Evolutionary conservation across 1,140 invertebrate species (phyloP), one percentile per base, ranked within the genome.

Genomic region (Reticulitermes speratus): DNA sequence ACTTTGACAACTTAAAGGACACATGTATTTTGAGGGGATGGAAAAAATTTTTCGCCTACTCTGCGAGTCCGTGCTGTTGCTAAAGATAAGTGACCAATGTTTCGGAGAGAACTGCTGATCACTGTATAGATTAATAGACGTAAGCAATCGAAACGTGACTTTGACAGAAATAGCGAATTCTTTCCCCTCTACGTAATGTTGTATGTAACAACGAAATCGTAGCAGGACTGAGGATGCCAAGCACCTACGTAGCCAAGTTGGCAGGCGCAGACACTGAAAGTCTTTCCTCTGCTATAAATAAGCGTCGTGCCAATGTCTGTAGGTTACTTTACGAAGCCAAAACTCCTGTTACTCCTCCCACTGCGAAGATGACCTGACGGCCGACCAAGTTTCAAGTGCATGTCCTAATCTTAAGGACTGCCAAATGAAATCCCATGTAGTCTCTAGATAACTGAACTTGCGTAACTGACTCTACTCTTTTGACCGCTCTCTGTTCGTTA

Each of bases 161-260:
- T 25, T 75, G 65, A 75, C 65, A 75, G 65, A 75, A 75, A 30
- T 30, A 75, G 25, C n/a, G 65, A 75, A 75, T 75, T 75, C n/a
- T 14, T 55, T 21, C 52, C 52, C 52, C 7, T 30, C 2, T 75
- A 25, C n/a, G n/a, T 75, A 30, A 6, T 75, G 65, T 30, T n/a
- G 65, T 59, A 6, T 19, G 55, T 75, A 30, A 55, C 52, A 55
- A 30, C 65, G 65, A n/a, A n/a, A 75, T 30, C 6, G 65, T n/a
- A 11, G 65, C 9, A 75, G 5, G n/a, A 30, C 2, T 25, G n/a
- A 30, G 25, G 65, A 0, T 75, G 65, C 65, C 65, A 75, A 75
- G 65, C 7, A 30, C 7, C 65, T 14, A 25, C 65, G 65, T 30
- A 75, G 65, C 65, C 65, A 75, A 75, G 65, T 75, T 75, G 65